Percentiles rank a stretch among this genome's conserved stretches.
Evolutionary conservation across 2,797 vertebrate species (phyloP).

Genomic region (Diceros bicornis): DNA sequence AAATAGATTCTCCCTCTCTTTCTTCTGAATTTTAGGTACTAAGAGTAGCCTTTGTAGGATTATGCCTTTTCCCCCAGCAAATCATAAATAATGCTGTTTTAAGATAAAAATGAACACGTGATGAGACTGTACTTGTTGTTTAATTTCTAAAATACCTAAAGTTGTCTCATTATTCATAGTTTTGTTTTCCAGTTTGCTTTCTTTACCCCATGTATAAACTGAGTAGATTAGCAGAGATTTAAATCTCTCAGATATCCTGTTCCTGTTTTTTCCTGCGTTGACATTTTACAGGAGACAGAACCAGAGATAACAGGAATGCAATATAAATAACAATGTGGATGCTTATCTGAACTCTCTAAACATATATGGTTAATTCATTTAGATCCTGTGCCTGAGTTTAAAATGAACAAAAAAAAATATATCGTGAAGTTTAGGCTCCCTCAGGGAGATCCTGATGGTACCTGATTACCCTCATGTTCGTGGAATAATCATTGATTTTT

Average conservation of each 20-base stretch:
- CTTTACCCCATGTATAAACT: conserved; percentile 62
- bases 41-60: neutral
- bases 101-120: conserved; percentile 62
- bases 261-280: conserved; percentile 66
- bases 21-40: neutral
- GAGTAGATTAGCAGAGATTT: conserved; percentile 70
- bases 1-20: neutral
- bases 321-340: conserved; percentile 62
- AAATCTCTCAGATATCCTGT: conserved; percentile 75
- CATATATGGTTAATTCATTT: conserved; percentile 58
- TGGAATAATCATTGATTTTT: conserved; percentile 44
- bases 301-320: conserved; percentile 66
- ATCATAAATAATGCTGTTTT: conserved; percentile 33
- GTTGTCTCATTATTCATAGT: conserved; percentile 65
- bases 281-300: conserved; percentile 70
- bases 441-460: neutral
- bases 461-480: neutral
- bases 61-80: neutral
- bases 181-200: conserved; percentile 74
- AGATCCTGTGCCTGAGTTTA: conserved; percentile 3
- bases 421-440: neutral
- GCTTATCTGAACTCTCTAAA: conserved; percentile 76
- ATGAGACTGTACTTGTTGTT: conserved; percentile 54
- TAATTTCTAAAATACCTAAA: conserved; percentile 66
- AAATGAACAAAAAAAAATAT: conserved; percentile 44